Evolutionary conservation across 1,140 invertebrate genomes (phyloP), one percentile per base, ranked within the genome.

Genomic region (Aphaenogaster floridana): DNA sequence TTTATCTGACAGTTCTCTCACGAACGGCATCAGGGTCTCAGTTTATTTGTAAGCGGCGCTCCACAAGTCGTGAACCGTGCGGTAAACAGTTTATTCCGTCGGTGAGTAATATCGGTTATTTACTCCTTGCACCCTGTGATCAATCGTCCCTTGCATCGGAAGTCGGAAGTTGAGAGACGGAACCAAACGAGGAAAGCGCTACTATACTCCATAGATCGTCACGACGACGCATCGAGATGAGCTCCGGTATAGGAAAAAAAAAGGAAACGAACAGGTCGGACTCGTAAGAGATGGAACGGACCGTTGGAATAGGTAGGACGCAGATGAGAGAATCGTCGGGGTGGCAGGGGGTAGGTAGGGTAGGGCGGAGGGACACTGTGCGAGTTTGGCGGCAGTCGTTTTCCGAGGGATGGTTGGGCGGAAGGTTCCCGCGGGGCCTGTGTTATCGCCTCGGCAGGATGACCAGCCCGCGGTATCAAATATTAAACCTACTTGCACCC

Each of bases 361-460:
- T 15, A 86, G 86, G 89, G 88, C 84, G 87, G 77, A 63, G 77
- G 80, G 87, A 61, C 69, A 78, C 64, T 28, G 36, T 72, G 72
- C 52, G 77, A 88, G 86, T 86, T 90, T 85, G 91, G 90, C 87
- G 89, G 88, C 86, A 92, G 90, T 94, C 91, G 91, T 94, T 94
- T 94, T 94, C 92, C 90, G 88, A 93, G 93, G 93, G 93, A 94
- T 94, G 66, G 92, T 93, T 93, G 92, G 92, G 87, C 92, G 92
- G 93, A 95, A 94, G 94, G 93, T 94, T 95, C 95, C 94, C 94
- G 94, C 92, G 95, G 94, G 95, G 94, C 91, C 94, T 93, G 94
- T 95, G 94, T 95, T 95, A 95, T 95, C 95, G 94, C 94, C 95
- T 95, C 93, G 93, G 91, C 94, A 95, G 94, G 94, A 95, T 95